These are phyloP conservation scores for Mythimna loreyi DNA, from an alignment of 2,888 invertebrate species.

Conservation along the genomic window DNA sequence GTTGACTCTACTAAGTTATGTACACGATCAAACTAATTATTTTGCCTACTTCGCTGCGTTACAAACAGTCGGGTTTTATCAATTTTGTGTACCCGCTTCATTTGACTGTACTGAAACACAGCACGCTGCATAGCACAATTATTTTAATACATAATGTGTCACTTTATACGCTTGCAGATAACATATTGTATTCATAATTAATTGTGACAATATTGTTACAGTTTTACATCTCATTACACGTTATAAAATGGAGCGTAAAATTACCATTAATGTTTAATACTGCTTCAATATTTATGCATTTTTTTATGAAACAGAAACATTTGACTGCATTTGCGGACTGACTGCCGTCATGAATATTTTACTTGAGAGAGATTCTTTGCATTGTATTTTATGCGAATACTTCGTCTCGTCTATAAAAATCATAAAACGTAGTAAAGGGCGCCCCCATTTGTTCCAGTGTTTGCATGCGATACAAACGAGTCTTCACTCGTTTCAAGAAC, in stretches of 20 bases:
- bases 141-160: conserved; percentile 17
- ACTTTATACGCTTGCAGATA: conserved; percentile 38
- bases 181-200: conserved; percentile 50
- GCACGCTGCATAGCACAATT: conserved; percentile 10
- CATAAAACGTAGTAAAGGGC: conserved; percentile 83
- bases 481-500: conserved; percentile 68
- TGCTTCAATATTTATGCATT: conserved; percentile 64
- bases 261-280: conserved; percentile 54
- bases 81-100: not conserved
- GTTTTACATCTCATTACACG: conserved; percentile 60
- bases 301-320: conserved; percentile 64
- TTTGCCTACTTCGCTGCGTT: conserved; percentile 16
- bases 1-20: conserved; percentile 67
- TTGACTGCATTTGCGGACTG: conserved; percentile 66
- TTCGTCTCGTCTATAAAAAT: conserved; percentile 80
- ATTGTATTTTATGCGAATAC: conserved; percentile 74
- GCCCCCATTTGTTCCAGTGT: conserved; percentile 85
- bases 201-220: conserved; percentile 56
- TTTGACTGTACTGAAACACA: not conserved
- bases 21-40: conserved; percentile 47
- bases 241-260: conserved; percentile 53
- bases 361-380: conserved; percentile 69
- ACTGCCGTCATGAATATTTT: conserved; percentile 70
- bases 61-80: conserved; percentile 2
- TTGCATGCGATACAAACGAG: conserved; percentile 88